Conservation (phyloP, 2,888 invertebrate species). For the Scelioninae gen. 2 region DNA sequence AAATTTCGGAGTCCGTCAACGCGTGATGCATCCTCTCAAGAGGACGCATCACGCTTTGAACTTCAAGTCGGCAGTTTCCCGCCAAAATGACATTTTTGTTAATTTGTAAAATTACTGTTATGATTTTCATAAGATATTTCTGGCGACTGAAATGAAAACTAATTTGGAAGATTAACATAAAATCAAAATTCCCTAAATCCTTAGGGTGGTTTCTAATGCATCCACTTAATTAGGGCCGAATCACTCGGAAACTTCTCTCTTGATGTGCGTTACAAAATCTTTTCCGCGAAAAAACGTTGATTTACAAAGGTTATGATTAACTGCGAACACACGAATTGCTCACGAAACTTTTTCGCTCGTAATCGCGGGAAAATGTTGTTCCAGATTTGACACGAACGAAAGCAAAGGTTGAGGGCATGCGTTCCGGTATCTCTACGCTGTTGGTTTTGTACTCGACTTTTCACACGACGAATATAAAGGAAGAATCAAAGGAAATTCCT, state of each 20-base stretch:
- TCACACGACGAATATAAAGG: constrained; percentile 60
- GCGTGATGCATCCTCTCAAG: too few species aligned
- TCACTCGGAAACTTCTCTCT: constrained; percentile 28
- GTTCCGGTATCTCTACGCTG: constrained; percentile 58
- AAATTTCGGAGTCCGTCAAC: too few species aligned
- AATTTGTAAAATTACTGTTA: too few species aligned
- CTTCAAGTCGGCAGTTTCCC: too few species aligned
- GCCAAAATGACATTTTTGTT: too few species aligned
- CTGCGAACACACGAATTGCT: constrained; percentile 40
- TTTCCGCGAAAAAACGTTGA: constrained; percentile 39
- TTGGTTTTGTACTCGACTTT: constrained; percentile 59
- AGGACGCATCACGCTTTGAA: too few species aligned
- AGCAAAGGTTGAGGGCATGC: constrained; percentile 62
- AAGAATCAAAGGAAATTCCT: constrained; percentile 63
- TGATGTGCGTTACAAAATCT: constrained; percentile 44
- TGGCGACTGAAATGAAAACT: too few species aligned
- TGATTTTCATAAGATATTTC: too few species aligned
- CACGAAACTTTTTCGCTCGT: constrained; percentile 49
- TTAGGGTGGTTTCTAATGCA: too few species aligned
- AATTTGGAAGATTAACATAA: too few species aligned
- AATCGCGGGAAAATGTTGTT: constrained; percentile 55
- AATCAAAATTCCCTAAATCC: too few species aligned
- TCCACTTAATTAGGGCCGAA: too few species aligned
- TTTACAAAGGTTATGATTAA: constrained; percentile 50
- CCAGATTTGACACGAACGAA: constrained; percentile 61